These are phyloP conservation scores for Catocala sponsa DNA, from an alignment of 2,888 invertebrate species.

Conservation along the genomic window DNA sequence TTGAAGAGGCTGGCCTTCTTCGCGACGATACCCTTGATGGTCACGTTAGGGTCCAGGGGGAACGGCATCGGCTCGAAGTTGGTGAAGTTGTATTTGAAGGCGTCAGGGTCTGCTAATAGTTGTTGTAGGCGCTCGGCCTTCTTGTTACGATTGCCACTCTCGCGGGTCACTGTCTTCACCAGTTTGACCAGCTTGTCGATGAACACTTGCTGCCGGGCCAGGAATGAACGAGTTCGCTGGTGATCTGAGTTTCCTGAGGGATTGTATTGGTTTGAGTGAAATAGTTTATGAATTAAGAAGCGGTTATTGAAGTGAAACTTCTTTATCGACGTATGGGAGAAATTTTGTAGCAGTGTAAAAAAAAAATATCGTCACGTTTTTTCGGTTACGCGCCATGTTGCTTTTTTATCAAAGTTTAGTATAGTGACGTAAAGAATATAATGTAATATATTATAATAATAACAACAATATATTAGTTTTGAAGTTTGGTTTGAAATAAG, in stretches of 20 bases:
- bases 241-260: conserved; percentile 89
- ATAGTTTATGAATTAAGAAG: neutral
- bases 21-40: conserved; percentile 95
- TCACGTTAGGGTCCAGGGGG: conserved; percentile 97
- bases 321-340: too few relatives aligned
- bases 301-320: too few relatives aligned
- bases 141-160: conserved; percentile 96
- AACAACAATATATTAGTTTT: too few relatives aligned
- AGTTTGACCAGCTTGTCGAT: conserved; percentile 96
- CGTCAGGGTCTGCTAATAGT: conserved; percentile 93
- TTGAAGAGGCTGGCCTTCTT: conserved; percentile 98
- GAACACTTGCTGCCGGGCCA: conserved; percentile 96
- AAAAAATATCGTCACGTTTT: too few relatives aligned
- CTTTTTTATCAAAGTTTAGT: too few relatives aligned
- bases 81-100: conserved; percentile 95
- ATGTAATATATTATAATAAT: too few relatives aligned
- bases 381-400: too few relatives aligned
- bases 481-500: too few relatives aligned
- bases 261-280: neutral
- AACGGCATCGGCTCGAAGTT: conserved; percentile 97
- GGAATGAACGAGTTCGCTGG: conserved; percentile 92
- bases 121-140: conserved; percentile 97
- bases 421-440: too few relatives aligned
- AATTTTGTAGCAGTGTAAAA: too few relatives aligned
- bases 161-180: conserved; percentile 95